Conservation (phyloP, 2,797 vertebrate species). For the Sylvia borin region DNA sequence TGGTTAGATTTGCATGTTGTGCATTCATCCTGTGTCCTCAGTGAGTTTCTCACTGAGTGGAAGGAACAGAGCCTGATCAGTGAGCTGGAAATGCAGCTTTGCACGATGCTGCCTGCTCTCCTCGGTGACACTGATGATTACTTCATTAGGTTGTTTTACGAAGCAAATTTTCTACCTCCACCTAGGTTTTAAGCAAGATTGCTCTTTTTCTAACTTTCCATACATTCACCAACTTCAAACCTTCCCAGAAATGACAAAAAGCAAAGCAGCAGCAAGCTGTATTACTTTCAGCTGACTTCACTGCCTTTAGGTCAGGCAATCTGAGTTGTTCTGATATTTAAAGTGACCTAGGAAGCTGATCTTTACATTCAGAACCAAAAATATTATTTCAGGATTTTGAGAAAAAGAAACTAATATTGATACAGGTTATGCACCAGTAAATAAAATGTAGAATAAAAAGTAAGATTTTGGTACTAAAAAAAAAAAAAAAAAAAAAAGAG, state of each 20-base stretch:
- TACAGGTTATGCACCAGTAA: neutral
- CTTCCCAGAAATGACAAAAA: constrained; percentile 6
- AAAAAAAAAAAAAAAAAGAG: neutral
- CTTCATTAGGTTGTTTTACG: neutral
- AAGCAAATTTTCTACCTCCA: neutral
- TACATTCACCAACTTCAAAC: neutral
- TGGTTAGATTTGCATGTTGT: neutral
- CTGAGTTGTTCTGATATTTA: neutral
- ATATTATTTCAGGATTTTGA: neutral
- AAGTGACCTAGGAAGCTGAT: neutral
- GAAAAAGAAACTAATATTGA: neutral
- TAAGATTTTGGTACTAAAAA: neutral
- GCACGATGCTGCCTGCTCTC: neutral
- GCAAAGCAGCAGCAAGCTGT: neutral
- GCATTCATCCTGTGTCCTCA: neutral
- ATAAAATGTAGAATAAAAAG: neutral
- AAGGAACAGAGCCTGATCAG: neutral
- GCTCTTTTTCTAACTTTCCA: constrained; percentile 19
- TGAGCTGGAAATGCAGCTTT: neutral
- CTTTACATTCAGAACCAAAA: neutral
- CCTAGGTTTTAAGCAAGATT: constrained; percentile 20
- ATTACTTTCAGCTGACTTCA: neutral
- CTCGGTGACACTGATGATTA: neutral
- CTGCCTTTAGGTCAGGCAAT: neutral
- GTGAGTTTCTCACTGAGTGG: neutral